phyloP scores from a whole-genome alignment of 2,113 vertebrate species.

The Chionomys nivalis region DNA sequence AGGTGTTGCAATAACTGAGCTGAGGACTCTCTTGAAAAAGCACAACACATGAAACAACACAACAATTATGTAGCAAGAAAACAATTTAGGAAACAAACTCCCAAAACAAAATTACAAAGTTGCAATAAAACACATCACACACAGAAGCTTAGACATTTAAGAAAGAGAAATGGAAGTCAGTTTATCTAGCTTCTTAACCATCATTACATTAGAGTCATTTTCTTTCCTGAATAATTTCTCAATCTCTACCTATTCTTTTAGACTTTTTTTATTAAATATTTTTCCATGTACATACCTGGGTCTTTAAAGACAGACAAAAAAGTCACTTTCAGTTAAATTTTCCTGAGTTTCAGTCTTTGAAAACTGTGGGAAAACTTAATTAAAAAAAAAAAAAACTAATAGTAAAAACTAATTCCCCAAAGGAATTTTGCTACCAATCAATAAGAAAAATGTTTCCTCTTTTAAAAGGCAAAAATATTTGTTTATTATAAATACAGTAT shows the following conservation, averaged over 20 bases:
- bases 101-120: slow-evolving; percentile 28
- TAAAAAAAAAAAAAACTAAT: neutral
- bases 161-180: slow-evolving; percentile 2
- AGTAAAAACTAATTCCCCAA: slow-evolving; percentile 44
- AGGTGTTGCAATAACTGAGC: neutral
- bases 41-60: neutral
- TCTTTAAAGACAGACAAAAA: neutral
- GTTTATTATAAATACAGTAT: no score
- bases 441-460: neutral
- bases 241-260: neutral
- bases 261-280: neutral
- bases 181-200: neutral
- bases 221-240: neutral
- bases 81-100: neutral
- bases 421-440: slow-evolving; percentile 1
- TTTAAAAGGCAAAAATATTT: slow-evolving; percentile 7
- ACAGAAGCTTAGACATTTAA: neutral
- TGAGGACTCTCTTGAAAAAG: neutral
- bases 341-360: neutral
- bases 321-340: neutral
- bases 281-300: neutral
- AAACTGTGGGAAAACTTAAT: neutral
- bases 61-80: neutral
- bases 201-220: neutral
- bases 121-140: neutral